Evolutionary conservation across 2,113 vertebrate species (phyloP), one percentile per base, ranked within the genome.

Genomic region (Sinocyclocheilus anshuiensis): DNA sequence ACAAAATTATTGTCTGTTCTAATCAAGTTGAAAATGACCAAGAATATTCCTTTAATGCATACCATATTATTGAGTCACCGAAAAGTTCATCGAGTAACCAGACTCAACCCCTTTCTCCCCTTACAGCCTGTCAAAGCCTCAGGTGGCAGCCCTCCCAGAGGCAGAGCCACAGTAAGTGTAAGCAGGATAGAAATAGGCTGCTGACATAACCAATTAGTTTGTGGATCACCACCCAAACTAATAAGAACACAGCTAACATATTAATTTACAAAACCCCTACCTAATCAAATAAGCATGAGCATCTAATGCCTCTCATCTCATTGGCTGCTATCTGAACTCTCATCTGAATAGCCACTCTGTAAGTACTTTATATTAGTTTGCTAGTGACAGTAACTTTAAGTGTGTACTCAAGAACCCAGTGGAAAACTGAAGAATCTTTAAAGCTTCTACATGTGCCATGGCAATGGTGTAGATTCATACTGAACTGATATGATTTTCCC

Each of bases 131-230:
- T 67, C 75, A 90, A 48, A 74, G 83, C 85, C 75, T 82, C 84
- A 85, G 83, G 81, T 3, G 83, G 84, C 53, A 75, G 88, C 75
- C 93, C 91, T 77, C 88, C 87, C 79, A 84, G 88, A 86, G 59
- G 3, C 75, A 81, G 87, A 72, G 74, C 90, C 87, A 83, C 86
- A 91, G 85, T 88, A 88, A 90, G 85, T 81, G 82, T 63, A 67
- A 29, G 18, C 57, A 77, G 15, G 75, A 50, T 26, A 71, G 22
- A 53, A 45, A 48, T 12, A 67, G 50, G 26, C 65, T 33, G 50
- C 13, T 82, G 45, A 81, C 71, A 33, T 50, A 2, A 77, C 29
- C 29, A 20, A 76, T 81, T 48, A 81, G 61, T 81, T 81, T 81
- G 79, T 67, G 42, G 61, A 65, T 67, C 4, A 0, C 77, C 57